These are phyloP conservation scores for Ivindomyrus marchei DNA, from an alignment of 2,113 vertebrate genomes.

Conservation along the genomic window DNA sequence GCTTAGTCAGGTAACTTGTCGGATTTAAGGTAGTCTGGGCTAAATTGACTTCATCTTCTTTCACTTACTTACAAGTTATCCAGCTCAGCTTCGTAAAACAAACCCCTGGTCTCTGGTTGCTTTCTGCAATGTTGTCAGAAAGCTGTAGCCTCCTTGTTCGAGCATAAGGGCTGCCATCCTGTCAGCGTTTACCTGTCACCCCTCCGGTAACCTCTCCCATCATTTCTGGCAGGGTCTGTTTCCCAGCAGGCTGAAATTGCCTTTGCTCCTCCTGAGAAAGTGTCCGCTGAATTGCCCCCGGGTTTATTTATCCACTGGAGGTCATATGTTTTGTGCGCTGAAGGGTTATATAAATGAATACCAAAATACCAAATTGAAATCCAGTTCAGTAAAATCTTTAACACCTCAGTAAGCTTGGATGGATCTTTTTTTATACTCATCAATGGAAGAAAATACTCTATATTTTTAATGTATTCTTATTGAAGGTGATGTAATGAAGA, in stretches of 20 bases:
- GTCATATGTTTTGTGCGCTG: background rate
- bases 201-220: background rate
- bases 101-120: background rate
- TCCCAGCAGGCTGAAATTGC: no score
- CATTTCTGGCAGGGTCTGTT: background rate
- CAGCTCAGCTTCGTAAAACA: background rate
- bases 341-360: background rate
- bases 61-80: background rate
- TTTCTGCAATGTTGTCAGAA: background rate
- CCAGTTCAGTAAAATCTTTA: background rate
- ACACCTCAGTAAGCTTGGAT: background rate
- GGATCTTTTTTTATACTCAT: background rate
- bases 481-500: background rate
- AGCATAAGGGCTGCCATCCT: background rate
- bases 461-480: background rate
- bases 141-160: background rate
- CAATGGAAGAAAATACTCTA: background rate
- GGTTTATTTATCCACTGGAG: background rate
- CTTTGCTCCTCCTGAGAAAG: background rate
- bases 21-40: background rate
- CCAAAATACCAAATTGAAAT: background rate
- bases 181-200: background rate
- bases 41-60: background rate
- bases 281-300: background rate
- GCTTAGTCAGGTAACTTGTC: background rate